Evolutionary conservation across 30 jellyfish, hydroid and myxozoan genomes (phyloP).

Genomic region (Chrysaora quinquecirrha): DNA sequence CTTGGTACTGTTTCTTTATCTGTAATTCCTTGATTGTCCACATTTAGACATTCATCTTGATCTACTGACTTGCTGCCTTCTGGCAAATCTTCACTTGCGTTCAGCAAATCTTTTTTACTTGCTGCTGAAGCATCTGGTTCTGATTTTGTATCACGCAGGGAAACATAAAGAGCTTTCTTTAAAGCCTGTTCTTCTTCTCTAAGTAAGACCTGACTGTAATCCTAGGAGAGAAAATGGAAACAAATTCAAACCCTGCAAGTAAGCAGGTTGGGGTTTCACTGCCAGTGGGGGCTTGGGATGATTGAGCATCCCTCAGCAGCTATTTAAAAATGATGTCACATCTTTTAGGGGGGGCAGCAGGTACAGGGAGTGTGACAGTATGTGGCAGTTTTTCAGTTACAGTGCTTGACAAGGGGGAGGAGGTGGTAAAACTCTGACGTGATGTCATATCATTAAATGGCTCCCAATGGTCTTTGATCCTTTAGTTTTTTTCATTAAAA

Average conservation of each 20-base stretch:
- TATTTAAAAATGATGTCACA: too few species aligned
- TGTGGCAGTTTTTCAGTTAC: too few species aligned
- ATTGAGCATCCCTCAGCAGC: background rate
- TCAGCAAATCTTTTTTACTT: background rate
- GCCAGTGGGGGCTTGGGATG: background rate
- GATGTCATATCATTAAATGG: too few species aligned
- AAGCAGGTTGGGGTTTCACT: background rate
- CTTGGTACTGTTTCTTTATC: background rate
- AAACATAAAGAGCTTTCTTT: constrained; percentile 77
- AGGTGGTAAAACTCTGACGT: too few species aligned
- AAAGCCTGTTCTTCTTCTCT: constrained; percentile 81
- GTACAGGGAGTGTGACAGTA: too few species aligned
- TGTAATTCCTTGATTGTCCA: too few species aligned
- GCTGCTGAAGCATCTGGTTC: background rate
- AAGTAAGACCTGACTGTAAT: constrained; percentile 60
- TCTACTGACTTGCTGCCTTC: too few species aligned
- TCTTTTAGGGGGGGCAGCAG: background rate
- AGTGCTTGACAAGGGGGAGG: too few species aligned
- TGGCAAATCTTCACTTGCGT: too few species aligned
- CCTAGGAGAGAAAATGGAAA: constrained; percentile 21
- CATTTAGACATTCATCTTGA: too few species aligned
- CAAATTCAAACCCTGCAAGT: background rate
- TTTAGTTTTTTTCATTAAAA: too few species aligned
- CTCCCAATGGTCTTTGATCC: too few species aligned
- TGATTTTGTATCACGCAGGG: constrained; percentile 51